These are phyloP conservation scores for Litocranius walleri DNA, from an alignment of 2,113 vertebrate species.

Conservation along the genomic window DNA sequence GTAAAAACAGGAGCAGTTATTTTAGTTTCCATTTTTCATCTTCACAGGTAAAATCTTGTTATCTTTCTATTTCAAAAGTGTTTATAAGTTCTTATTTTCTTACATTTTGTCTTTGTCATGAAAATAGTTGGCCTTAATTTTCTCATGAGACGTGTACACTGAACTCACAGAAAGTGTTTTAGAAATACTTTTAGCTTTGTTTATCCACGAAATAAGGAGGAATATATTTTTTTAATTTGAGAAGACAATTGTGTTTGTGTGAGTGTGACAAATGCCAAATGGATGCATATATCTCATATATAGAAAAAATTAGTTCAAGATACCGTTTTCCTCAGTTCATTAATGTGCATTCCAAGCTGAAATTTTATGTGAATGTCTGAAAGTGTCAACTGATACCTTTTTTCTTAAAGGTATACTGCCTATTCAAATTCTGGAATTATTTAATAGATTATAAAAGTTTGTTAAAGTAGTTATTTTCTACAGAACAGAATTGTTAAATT, in stretches of 20 bases:
- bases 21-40: slow-evolving; percentile 58
- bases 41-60: slow-evolving; percentile 15
- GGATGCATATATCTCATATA: background rate
- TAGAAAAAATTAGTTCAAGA: background rate
- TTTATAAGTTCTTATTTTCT: background rate
- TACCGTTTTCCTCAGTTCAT: slow-evolving; percentile 1
- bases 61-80: slow-evolving; percentile 40
- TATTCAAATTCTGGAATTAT: slow-evolving; percentile 6
- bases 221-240: background rate
- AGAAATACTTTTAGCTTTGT: slow-evolving; percentile 17
- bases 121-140: slow-evolving; percentile 35
- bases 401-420: background rate
- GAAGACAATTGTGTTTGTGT: background rate
- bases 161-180: slow-evolving; percentile 15
- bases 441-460: background rate
- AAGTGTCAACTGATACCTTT: slow-evolving; percentile 16
- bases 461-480: background rate
- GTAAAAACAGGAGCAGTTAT: slow-evolving; percentile 44
- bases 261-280: background rate
- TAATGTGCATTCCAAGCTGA: slow-evolving; percentile 11
- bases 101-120: slow-evolving; percentile 43
- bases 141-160: slow-evolving; percentile 1
- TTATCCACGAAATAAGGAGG: background rate
- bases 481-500: background rate
- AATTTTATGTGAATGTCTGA: slow-evolving; percentile 6